phyloP scores from a whole-genome alignment of 2,797 vertebrate genomes.

The Microhierax caerulescens region DNA sequence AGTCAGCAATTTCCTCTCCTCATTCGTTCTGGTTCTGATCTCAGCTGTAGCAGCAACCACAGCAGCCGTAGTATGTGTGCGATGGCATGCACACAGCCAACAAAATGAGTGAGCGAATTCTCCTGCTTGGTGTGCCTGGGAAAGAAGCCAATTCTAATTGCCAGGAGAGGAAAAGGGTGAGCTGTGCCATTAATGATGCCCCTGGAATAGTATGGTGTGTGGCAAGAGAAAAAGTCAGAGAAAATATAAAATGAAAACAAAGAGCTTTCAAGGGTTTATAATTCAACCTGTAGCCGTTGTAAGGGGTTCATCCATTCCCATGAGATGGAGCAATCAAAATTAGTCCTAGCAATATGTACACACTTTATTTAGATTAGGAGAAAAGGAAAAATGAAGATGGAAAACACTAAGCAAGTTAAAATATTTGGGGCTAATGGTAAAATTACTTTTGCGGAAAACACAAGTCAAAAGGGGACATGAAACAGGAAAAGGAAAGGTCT shows the following conservation, averaged over 20 bases:
- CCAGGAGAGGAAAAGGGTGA: not conserved
- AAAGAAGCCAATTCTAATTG: not conserved
- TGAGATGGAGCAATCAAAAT: not conserved
- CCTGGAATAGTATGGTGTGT: not conserved
- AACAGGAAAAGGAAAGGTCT: constrained; percentile 16
- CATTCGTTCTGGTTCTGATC: not conserved
- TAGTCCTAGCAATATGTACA: not conserved
- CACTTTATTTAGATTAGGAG: not conserved
- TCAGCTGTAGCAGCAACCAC: not conserved
- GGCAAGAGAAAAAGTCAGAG: not conserved
- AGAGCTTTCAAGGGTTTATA: not conserved
- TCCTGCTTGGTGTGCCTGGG: not conserved
- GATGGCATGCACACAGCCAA: not conserved
- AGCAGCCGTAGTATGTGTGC: rapidly evolving
- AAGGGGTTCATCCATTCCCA: not conserved
- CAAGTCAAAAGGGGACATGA: not conserved
- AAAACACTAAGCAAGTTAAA: not conserved
- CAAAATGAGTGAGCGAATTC: not conserved
- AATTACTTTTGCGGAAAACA: not conserved
- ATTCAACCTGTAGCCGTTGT: not conserved
- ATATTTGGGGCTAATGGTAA: not conserved
- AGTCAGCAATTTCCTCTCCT: not conserved
- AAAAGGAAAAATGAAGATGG: not conserved
- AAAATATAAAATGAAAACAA: not conserved
- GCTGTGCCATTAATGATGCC: not conserved